These are phyloP conservation scores for Onychostruthus taczanowskii DNA, from an alignment of 2,113 vertebrate genomes.

Conservation along the genomic window DNA sequence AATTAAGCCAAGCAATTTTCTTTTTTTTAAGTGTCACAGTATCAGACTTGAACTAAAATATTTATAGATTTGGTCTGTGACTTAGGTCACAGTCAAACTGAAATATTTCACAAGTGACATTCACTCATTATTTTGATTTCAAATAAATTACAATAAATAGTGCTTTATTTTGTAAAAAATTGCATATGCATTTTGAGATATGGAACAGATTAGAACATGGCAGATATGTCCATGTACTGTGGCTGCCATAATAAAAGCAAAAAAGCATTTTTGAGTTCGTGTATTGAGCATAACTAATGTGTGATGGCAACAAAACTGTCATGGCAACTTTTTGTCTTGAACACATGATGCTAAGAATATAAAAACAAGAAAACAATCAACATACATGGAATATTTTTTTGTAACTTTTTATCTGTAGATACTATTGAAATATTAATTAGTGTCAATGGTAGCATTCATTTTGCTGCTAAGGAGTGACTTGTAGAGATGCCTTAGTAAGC, in stretches of 20 bases:
- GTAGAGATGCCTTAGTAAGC: background rate
- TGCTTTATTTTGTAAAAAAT: background rate
- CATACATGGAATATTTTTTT: background rate
- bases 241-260: background rate
- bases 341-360: background rate
- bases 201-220: accelerated
- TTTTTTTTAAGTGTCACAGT: background rate
- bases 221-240: background rate
- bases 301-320: background rate
- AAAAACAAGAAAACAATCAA: background rate
- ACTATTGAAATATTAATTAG: background rate
- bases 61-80: background rate
- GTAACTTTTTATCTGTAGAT: background rate
- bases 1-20: background rate
- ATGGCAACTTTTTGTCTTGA: background rate
- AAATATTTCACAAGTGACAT: background rate
- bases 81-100: background rate
- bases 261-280: background rate
- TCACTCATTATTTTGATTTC: background rate
- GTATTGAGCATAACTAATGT: background rate
- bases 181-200: background rate
- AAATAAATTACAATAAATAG: background rate
- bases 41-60: background rate
- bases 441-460: background rate
- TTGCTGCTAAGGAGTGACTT: background rate